Base-by-base conservation (phyloP, 1,140 invertebrate species). In the Pseudomyrmex cubaensis region DNA sequence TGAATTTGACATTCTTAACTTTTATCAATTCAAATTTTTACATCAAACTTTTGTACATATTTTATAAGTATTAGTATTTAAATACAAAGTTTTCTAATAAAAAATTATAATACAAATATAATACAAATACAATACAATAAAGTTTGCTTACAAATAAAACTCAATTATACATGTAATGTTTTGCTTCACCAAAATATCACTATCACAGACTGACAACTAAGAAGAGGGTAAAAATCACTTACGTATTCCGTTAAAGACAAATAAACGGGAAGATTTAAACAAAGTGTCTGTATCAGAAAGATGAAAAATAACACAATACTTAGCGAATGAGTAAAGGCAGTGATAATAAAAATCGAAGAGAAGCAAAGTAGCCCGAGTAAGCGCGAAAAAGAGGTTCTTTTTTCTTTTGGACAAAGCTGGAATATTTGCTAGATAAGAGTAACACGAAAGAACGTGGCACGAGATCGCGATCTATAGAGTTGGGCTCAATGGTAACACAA, bases 221-320 rank as follows among this genome's bases (percentile, higher is more conserved):
- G 46, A 61, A 72, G 22, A 50, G n/a, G 50, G 50, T 10, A 10
- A 15, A 78, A 80, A 9, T 54, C 54, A 61, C 2, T 52, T 78
- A 64, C 52, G 35, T 20, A 17, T 72, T 72, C 1, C 35, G 76
- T 72, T 72, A 54, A 80, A 72, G 66, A 80, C 22, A 46, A 22
- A 70, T 72, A 66, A 80, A 72, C 56, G 44, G 44, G 25, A 61
- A 56, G 35, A 35, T 12, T 80, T 61, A 72, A 72, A 80, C 66
- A 22, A 80, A 80, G 20, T 48, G 67, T 61, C 46, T 72, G 22
- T 57, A 70, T 2, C 44, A 61, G 66, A 12, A 80, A 72, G n/a
- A 20, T 70, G 66, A 80, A 78, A 70, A 80, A 80, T 80, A 80
- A 80, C 66, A n/a, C 15, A 72, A 67, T 22, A 80, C 44, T 70